Evolutionary conservation across 2,888 invertebrate genomes (phyloP).

Genomic region (Yponomeuta malinellus): DNA sequence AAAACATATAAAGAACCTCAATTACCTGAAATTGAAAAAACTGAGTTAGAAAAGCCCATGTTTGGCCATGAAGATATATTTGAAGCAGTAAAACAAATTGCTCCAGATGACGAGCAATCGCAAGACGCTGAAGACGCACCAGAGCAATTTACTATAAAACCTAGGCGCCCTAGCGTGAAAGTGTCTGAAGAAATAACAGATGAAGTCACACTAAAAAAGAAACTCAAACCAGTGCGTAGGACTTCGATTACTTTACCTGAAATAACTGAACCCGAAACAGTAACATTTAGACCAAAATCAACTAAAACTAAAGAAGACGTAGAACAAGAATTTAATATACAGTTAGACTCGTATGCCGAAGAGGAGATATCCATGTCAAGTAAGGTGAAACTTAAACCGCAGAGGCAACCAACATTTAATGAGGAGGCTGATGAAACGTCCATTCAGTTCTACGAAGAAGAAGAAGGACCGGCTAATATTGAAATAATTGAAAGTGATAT

Average conservation of each 20-base stretch:
- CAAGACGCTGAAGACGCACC: constrained; percentile 45
- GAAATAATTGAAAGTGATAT: constrained; percentile 67
- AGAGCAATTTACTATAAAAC: constrained; percentile 59
- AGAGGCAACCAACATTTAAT: constrained; percentile 81
- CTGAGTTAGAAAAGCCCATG: constrained; percentile 73
- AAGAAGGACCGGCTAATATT: constrained; percentile 52
- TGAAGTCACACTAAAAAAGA: constrained; percentile 84
- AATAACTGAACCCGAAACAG: constrained; percentile 84
- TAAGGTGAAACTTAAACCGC: constrained; percentile 86
- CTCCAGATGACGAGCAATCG: constrained; percentile 26
- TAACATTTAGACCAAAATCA: constrained; percentile 85
- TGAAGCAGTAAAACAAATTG: constrained; percentile 39
- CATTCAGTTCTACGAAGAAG: constrained; percentile 77
- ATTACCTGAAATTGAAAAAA: constrained; percentile 71
- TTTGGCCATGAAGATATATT: constrained; percentile 70
- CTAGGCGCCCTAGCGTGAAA: constrained; percentile 58
- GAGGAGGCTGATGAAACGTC: constrained; percentile 88
- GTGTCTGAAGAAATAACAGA: constrained; percentile 72
- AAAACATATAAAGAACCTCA: constrained; percentile 74
- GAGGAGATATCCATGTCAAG: constrained; percentile 92
- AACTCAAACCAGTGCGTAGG: constrained; percentile 80
- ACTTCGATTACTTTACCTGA: constrained; percentile 81
- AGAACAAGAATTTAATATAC: constrained; percentile 92
- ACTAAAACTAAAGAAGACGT: constrained; percentile 90
- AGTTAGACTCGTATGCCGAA: constrained; percentile 89